Percentiles rank a stretch among this genome's conserved stretches.
These are phyloP conservation scores for Dromiciops gliroides DNA, from an alignment of 2,113 vertebrate species.

Conservation along the genomic window DNA sequence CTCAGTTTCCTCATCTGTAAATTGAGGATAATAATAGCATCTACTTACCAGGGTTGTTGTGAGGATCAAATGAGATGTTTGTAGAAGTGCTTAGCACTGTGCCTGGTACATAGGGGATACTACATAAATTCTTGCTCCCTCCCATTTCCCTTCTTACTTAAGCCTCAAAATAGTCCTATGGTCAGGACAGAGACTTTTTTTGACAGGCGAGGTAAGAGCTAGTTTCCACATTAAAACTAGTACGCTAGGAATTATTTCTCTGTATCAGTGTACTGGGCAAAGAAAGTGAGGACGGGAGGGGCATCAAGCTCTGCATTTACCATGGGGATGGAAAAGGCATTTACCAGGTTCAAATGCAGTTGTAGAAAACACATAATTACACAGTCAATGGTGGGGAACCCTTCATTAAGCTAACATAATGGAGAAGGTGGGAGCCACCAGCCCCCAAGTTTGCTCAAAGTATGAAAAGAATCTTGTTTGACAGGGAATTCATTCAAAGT, in stretches of 20 bases:
- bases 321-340: not conserved
- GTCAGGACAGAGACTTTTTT: not conserved
- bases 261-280: not conserved
- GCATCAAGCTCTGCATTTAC: no score
- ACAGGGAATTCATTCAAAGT: not conserved
- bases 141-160: not conserved
- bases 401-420: not conserved
- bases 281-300: not conserved
- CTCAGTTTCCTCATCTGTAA: no score
- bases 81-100: not conserved
- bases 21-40: no score
- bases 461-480: not conserved
- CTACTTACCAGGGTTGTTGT: no score
- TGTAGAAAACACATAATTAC: not conserved
- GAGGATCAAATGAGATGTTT: not conserved
- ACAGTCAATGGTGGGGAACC: not conserved
- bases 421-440: not conserved
- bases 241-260: not conserved
- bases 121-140: not conserved
- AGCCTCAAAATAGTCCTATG: not conserved
- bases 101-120: not conserved
- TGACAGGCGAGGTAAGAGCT: no score
- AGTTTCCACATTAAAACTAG: not conserved
- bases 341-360: not conserved
- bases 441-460: not conserved